Conservation (phyloP, 2,797 vertebrate species). For the Pipistrellus nathusii region DNA sequence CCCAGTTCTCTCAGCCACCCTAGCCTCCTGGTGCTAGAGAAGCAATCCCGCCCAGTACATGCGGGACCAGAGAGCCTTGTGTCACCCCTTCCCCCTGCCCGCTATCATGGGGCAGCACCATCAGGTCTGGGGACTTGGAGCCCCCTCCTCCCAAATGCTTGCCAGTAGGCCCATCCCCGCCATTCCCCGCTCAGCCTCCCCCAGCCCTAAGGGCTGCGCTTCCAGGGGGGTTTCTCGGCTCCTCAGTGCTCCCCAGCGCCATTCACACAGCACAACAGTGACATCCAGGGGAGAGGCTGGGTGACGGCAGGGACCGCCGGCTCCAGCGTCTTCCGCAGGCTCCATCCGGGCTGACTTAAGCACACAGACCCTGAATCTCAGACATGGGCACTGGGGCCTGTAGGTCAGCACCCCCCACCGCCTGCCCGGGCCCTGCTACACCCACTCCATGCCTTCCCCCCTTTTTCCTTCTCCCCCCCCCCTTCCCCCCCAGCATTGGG, state of each 20-base stretch:
- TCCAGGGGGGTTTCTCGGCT: slow-evolving; percentile 19
- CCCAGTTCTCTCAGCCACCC: neutral
- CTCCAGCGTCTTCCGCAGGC: neutral
- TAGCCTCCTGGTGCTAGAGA: neutral
- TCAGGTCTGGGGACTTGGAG: neutral
- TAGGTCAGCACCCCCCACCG: rapidly evolving
- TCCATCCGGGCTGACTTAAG: neutral
- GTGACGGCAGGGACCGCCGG: slow-evolving; percentile 63
- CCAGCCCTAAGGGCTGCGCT: neutral
- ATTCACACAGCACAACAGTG: slow-evolving; percentile 85
- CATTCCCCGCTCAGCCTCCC: neutral
- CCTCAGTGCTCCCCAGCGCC: neutral
- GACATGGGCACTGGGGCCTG: neutral
- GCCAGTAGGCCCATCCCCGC: neutral
- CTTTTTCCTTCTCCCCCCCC: no score
- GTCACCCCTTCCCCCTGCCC: neutral
- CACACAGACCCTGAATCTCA: neutral
- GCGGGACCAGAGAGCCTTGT: rapidly evolving
- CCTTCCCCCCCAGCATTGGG: neutral
- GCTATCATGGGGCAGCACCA: neutral
- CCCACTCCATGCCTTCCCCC: rapidly evolving
- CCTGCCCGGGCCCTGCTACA: neutral
- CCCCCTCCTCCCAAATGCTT: neutral
- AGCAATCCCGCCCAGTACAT: no score
- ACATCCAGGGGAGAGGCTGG: slow-evolving; percentile 87